These are phyloP conservation scores for Beris morrisii DNA, from an alignment of 2,888 invertebrate species.

Conservation along the genomic window DNA sequence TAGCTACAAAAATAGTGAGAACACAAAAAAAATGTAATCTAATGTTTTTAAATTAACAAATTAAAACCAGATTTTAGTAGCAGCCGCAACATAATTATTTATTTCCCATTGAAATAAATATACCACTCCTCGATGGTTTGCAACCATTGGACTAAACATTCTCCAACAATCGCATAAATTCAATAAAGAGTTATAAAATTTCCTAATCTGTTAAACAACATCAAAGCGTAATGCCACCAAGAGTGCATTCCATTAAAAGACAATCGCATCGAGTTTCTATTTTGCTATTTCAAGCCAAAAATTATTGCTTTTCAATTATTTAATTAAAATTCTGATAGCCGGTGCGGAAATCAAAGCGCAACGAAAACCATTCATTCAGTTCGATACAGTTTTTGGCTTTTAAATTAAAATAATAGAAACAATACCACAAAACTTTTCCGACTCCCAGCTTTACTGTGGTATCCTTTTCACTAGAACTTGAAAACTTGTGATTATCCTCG, in stretches of 20 bases:
- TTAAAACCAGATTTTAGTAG: too few species aligned
- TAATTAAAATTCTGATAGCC: conserved; percentile 11
- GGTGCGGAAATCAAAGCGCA: conserved; percentile 7
- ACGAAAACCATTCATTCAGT: conserved; percentile 15
- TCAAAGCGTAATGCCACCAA: conserved; percentile 1
- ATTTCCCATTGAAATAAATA: too few species aligned
- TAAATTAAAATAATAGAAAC: conserved; percentile 22
- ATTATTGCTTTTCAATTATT: conserved; percentile 27
- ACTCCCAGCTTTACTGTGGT: background rate
- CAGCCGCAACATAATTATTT: too few species aligned
- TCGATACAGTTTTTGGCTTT: conserved; percentile 20
- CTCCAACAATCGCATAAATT: too few species aligned
- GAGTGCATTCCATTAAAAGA: background rate
- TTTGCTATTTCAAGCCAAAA: background rate
- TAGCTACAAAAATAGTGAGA: too few species aligned
- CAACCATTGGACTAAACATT: too few species aligned
- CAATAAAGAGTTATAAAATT: too few species aligned
- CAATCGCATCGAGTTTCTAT: background rate
- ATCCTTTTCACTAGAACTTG: too few species aligned
- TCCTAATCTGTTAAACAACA: background rate
- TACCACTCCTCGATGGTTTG: too few species aligned
- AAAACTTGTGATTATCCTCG: background rate
- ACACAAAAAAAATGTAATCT: too few species aligned
- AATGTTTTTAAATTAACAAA: too few species aligned
- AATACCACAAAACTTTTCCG: conserved; percentile 14